Conservation (phyloP, 2,888 invertebrate genomes). For the Drosophila rubida region DNA sequence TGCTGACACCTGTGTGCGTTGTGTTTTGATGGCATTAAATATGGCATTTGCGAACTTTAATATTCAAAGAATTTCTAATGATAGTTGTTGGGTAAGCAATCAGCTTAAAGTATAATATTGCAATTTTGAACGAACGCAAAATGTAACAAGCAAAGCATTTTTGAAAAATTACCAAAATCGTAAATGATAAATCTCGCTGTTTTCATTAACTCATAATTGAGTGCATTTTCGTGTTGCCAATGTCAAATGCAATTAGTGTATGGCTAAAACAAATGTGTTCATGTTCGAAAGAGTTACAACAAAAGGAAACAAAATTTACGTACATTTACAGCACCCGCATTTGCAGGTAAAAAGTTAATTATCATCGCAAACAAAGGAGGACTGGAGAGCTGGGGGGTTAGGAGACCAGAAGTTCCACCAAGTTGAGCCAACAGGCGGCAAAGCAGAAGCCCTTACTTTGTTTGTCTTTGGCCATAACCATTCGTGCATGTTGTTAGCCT, state of each 20-base stretch:
- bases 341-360: constrained; percentile 68
- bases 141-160: neutral
- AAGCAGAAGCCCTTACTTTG: constrained; percentile 25
- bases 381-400: neutral
- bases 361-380: constrained; percentile 40
- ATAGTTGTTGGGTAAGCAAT: neutral
- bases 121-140: neutral
- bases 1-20: constrained; percentile 13
- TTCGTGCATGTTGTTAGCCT: constrained; percentile 35
- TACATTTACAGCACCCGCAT: constrained; percentile 35
- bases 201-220: constrained; percentile 32
- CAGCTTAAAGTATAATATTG: no score
- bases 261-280: constrained; percentile 35
- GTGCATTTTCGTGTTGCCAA: constrained; percentile 65
- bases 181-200: neutral
- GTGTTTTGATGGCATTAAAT: neutral
- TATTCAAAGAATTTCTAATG: neutral
- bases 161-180: constrained; percentile 3
- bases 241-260: constrained; percentile 53
- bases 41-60: neutral
- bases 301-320: constrained; percentile 20
- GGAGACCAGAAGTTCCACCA: constrained; percentile 12
- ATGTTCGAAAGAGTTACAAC: constrained; percentile 24
- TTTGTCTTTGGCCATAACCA: constrained; percentile 49
- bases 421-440: constrained; percentile 32